Base-by-base conservation (phyloP, 2,113 vertebrate species). In the Pygoscelis adeliae region DNA sequence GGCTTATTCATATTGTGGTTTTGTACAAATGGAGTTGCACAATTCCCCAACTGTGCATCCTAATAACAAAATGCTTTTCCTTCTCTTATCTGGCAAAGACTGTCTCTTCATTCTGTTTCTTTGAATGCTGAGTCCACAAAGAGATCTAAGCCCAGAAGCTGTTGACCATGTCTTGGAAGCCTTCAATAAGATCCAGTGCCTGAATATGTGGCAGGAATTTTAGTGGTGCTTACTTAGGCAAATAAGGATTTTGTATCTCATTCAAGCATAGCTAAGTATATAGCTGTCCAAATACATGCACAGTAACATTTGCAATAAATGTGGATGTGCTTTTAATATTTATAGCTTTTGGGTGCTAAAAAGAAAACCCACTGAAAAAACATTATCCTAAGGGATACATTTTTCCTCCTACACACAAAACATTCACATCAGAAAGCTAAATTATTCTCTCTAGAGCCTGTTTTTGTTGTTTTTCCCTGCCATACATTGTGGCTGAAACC, bases 151-250 rank as follows among this genome's bases (percentile, higher is more conserved):
- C 56, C 89, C 70, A 87, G 89, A 87, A 93, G 66, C 47, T 74
- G 30, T 84, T 96, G 92, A 86, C 27, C 71, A 38, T 40, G 62
- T 49, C 62, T 94, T 93, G 87, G 87, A 97, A 93, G 4, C 32
- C n/a, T 90, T 76, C 53, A 49, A 56, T 46, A 34, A n/a, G 53
- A 82, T 66, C 38, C 82, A 65, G 30, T 44, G 62, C 49, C 62
- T 91, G 56, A 91, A 69, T 82, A 78, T 66, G 78, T 46, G 46
- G 70, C 87, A 86, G 53, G 62, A 94, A 88, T 93, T 96, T 59
- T 47, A 66, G 44, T 34, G 44, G 34, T 85, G 87, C 40, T 96
- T 96, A 71, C 65, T 84, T 83, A 94, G 62, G 87, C 61, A 94
- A 90, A 87, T 56, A 17, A 93, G 36, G 70, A 69, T 91, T 93